These are phyloP conservation scores for Drosophila ercepeae DNA, from an alignment of 1,140 invertebrate species.

Conservation along the genomic window DNA sequence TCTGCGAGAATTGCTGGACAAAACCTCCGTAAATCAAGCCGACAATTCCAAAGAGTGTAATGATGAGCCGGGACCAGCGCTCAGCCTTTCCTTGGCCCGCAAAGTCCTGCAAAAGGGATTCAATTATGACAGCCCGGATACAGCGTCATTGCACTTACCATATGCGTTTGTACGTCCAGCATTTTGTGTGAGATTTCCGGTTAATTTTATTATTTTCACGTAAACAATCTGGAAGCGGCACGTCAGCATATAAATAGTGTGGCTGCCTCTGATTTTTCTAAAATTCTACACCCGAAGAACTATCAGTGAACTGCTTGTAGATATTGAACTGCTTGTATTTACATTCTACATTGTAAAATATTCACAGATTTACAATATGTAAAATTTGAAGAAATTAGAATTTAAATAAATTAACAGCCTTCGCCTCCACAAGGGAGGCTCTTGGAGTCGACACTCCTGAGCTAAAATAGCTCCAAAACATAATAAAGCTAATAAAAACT, in stretches of 20 bases:
- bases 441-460: too few species aligned
- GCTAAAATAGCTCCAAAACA: conserved; percentile 90
- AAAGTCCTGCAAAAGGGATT: conserved; percentile 89
- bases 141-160: conserved; percentile 83
- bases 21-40: conserved; percentile 96
- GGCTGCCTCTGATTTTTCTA: neutral
- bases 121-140: neutral
- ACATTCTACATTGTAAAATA: too few species aligned
- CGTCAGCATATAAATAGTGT: conserved; percentile 48
- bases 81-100: conserved; percentile 95
- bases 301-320: neutral
- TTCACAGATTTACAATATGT: neutral
- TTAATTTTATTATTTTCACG: conserved; percentile 28
- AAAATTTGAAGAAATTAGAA: neutral
- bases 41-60: conserved; percentile 94
- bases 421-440: too few species aligned
- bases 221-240: conserved; percentile 73
- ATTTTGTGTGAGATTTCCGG: conserved; percentile 51
- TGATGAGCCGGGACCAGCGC: conserved; percentile 93
- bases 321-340: too few species aligned
- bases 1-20: conserved; percentile 97
- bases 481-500: conserved; percentile 85
- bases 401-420: too few species aligned
- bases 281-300: neutral
- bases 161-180: conserved; percentile 86